Conservation (phyloP, 2,888 invertebrate species). For the Orthosia gracilis region DNA sequence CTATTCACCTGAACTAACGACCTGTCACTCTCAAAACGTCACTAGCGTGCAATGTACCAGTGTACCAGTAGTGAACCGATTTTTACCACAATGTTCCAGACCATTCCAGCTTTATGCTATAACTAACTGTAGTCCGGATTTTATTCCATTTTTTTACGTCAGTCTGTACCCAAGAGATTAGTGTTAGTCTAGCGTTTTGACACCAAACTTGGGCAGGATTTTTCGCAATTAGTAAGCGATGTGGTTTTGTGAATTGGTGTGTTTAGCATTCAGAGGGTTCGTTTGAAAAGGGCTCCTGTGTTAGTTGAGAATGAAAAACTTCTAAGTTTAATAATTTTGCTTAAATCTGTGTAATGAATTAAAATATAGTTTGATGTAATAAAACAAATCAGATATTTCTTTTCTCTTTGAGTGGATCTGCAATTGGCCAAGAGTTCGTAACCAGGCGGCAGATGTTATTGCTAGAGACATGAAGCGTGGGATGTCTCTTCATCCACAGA, state of each 20-base stretch:
- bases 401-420: too few relatives aligned
- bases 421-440: too few relatives aligned
- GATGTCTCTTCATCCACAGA: too few relatives aligned
- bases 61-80: conserved; percentile 10
- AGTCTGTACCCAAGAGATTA: conserved; percentile 48
- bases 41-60: conserved; percentile 24
- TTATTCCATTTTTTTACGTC: conserved; percentile 54
- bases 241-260: conserved; percentile 20
- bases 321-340: not conserved
- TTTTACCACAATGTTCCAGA: conserved; percentile 42
- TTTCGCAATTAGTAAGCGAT: conserved; percentile 55
- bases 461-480: too few relatives aligned
- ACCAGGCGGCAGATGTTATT: too few relatives aligned
- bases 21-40: conserved; percentile 43
- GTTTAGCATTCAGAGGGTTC: conserved; percentile 12
- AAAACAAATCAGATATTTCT: not conserved
- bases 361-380: not conserved
- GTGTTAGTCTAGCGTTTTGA: conserved; percentile 60
- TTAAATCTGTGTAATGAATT: not conserved
- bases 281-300: not conserved
- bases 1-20: conserved; percentile 45
- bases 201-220: conserved; percentile 44
- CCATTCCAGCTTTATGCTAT: conserved; percentile 30
- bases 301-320: not conserved
- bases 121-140: conserved; percentile 38